A percentile compares a stretch with the other conserved stretches of the same genome.
Evolutionary conservation across 2,797 vertebrate genomes (phyloP).

Genomic region (Coilia nasus): DNA sequence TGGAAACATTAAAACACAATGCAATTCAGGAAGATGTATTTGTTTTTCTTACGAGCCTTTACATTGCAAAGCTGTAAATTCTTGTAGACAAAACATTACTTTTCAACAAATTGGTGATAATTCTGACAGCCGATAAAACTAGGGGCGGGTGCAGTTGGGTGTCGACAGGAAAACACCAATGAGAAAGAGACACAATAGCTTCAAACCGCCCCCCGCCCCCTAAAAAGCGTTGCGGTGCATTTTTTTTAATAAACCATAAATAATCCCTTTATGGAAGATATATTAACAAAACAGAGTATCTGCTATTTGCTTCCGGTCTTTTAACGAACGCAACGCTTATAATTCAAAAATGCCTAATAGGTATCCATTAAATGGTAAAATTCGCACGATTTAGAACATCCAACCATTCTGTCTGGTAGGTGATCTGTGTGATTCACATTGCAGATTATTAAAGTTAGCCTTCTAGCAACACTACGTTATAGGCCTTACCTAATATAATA

Average conservation of each 20-base stretch:
- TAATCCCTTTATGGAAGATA: not conserved
- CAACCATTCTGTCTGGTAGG: not conserved
- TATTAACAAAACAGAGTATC: not conserved
- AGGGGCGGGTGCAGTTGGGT: slow-evolving; percentile 16
- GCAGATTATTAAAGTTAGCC: not conserved
- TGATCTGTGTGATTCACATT: not conserved
- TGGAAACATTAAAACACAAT: slow-evolving; percentile 19
- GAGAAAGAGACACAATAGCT: slow-evolving; percentile 61
- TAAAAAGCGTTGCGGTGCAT: not conserved
- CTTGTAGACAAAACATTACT: not conserved
- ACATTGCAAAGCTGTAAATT: not conserved
- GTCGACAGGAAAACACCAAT: slow-evolving; percentile 52
- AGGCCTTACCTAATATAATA: not conserved
- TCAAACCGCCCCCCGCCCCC: slow-evolving; percentile 18
- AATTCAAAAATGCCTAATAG: no score
- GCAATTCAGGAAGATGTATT: not conserved
- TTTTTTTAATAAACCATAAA: not conserved
- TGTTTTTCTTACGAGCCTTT: not conserved
- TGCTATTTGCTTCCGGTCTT: not conserved
- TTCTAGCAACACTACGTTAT: not conserved
- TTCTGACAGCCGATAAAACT: not conserved
- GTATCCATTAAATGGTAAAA: not conserved
- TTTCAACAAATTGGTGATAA: not conserved
- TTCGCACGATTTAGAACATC: not conserved
- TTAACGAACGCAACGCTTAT: not conserved